Conservation (phyloP, 2,113 vertebrate species). For the Oxyruncus cristatus region DNA sequence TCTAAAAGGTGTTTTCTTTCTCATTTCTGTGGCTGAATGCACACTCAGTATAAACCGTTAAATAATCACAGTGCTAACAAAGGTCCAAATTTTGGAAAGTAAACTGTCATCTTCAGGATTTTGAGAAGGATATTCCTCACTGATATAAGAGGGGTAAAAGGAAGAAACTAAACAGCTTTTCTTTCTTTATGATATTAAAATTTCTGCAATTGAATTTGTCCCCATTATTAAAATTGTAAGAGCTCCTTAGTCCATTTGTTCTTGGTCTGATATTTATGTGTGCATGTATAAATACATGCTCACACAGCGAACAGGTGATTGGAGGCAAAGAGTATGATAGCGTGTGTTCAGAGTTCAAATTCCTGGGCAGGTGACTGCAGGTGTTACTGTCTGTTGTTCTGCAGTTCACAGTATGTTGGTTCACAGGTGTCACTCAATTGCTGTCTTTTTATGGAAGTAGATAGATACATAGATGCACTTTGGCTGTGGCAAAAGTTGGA, state of each 20-base stretch:
- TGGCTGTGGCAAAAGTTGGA: background rate
- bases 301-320: background rate
- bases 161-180: background rate
- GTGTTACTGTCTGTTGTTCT: background rate
- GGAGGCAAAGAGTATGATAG: background rate
- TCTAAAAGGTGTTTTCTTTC: slow-evolving; percentile 1
- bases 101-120: background rate
- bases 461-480: background rate
- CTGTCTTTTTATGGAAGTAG: background rate
- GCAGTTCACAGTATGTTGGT: background rate
- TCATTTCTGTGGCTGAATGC: background rate
- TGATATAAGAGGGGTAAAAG: background rate
- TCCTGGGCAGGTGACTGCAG: background rate
- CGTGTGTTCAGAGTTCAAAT: background rate
- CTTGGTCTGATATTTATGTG: background rate
- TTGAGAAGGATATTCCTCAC: background rate
- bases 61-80: background rate
- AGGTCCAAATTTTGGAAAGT: background rate
- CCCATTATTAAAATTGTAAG: background rate
- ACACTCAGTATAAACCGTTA: background rate
- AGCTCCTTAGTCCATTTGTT: background rate
- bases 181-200: background rate
- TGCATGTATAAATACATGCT: background rate
- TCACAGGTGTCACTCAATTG: background rate
- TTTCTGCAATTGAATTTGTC: background rate